These are phyloP conservation scores for Pipistrellus pipistrellus DNA, from an alignment of 2,797 vertebrate species.

Conservation along the genomic window DNA sequence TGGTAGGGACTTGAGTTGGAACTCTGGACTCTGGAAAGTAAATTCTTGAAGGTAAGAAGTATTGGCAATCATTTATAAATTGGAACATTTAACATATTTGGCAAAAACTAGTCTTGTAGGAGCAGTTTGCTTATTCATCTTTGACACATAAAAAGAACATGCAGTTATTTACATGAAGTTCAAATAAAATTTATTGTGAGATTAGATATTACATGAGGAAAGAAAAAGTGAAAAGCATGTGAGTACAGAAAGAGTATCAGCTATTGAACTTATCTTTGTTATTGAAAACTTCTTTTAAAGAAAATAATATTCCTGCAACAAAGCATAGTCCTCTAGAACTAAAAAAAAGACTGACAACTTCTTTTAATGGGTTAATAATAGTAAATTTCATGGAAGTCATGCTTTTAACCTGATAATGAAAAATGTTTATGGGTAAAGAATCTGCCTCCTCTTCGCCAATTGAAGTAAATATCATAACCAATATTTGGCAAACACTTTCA, in stretches of 20 bases:
- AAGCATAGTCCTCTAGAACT: not conserved
- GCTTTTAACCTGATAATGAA: conserved; percentile 50
- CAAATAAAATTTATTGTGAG: not conserved
- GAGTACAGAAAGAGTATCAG: not conserved
- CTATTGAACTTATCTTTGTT: not conserved
- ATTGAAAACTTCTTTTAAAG: conserved; percentile 36
- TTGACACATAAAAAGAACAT: conserved; percentile 22
- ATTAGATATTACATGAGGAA: not conserved
- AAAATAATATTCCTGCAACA: not conserved
- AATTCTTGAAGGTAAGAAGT: conserved; percentile 14
- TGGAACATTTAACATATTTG: conserved; percentile 52
- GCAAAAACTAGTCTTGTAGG: not conserved
- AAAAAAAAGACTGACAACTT: conserved; percentile 39
- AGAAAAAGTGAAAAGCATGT: not conserved
- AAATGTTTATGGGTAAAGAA: conserved; percentile 36
- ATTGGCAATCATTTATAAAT: conserved; percentile 18
- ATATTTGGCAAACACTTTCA: conserved; percentile 43
- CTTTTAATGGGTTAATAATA: conserved; percentile 37
- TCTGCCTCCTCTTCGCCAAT: not conserved
- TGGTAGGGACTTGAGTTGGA: not conserved
- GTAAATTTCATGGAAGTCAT: conserved; percentile 38
- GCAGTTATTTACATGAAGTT: conserved; percentile 35
- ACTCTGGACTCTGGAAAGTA: not conserved
- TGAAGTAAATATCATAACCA: conserved; percentile 35
- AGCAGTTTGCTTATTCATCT: conserved; percentile 21